Conservation (phyloP, 1,140 invertebrate genomes). For the Heliothis subflexa region DNA sequence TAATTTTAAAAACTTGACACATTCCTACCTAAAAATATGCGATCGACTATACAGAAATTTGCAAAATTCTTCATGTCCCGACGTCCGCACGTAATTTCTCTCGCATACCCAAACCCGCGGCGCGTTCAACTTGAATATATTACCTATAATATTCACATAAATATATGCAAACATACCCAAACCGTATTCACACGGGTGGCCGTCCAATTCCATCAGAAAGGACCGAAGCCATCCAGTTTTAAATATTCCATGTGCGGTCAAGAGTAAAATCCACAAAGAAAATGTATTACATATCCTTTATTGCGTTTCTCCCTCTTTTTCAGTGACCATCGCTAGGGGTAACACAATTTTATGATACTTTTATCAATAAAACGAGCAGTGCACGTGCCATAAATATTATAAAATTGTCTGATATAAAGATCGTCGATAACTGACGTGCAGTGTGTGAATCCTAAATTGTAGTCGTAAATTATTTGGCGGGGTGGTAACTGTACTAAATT, state of each 20-base stretch:
- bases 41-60: too few relatives aligned
- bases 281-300: conserved; percentile 84
- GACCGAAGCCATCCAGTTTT: conserved; percentile 75
- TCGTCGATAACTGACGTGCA: conserved; percentile 3
- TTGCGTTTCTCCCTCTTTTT: conserved; percentile 72
- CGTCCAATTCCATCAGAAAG: conserved; percentile 73
- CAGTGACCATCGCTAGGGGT: conserved; percentile 62
- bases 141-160: conserved; percentile 49
- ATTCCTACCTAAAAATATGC: too few relatives aligned
- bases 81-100: neutral
- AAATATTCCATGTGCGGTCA: conserved; percentile 85
- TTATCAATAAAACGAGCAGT: conserved; percentile 71
- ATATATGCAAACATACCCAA: conserved; percentile 70
- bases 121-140: conserved; percentile 1
- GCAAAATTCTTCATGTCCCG: too few relatives aligned
- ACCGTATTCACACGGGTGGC: conserved; percentile 75
- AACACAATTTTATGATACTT: conserved; percentile 70
- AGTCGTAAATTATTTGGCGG: conserved; percentile 9
- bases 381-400: conserved; percentile 49
- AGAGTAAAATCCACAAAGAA: conserved; percentile 84
- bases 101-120: neutral
- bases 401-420: conserved; percentile 25
- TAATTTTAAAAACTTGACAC: too few relatives aligned
- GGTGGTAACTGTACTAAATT: neutral
- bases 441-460: conserved; percentile 23